Base-by-base conservation (phyloP, 2,113 vertebrate genomes). In the Fukomys damarensis region DNA sequence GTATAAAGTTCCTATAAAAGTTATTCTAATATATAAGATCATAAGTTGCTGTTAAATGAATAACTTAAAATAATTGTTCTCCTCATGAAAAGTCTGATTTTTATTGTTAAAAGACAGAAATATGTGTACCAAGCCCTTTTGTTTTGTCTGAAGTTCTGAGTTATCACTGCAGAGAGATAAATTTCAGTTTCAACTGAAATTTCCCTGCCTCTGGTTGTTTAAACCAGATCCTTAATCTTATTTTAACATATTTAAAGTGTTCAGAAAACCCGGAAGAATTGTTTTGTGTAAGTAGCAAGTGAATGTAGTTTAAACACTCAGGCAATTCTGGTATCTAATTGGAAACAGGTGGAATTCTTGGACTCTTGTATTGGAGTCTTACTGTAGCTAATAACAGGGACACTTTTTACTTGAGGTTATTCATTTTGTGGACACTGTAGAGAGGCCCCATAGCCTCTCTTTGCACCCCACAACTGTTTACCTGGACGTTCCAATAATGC, bases 291-390 rank as follows among this genome's bases (percentile, higher is more conserved):
- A 97, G 97, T 98, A 98, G 96, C 97, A 96, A 92, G 92, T 70
- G 91, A 98, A 92, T 58, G 91, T 97, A 96, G 96, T 98, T 98
- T 97, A 97, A 97, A 97, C 97, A 96, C 95, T 83, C 92, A 95
- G 98, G 89, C 81, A 76, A 80, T 98, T 97, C 96, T 98, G 70
- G 97, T 97, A 96, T 90, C 96, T 97, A 98, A 98, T 98, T 98
- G 94, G 96, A 98, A 98, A 93, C 98, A 98, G 98, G 98, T 98
- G 98, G 98, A 96, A 92, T 95, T 98, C 96, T 97, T 98, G 98
- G 98, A 96, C 87, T 98, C 85, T 72, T 66, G 7, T 81, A 49
- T 89, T 85, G 91, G 96, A 96, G 59, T 97, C 90, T 97, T 97
- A 79, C 93, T 92, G 84, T 96, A 97, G 86, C 92, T 82, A 96